Conservation (phyloP, 2,797 vertebrate species). For the Chloroceryle amazona region DNA sequence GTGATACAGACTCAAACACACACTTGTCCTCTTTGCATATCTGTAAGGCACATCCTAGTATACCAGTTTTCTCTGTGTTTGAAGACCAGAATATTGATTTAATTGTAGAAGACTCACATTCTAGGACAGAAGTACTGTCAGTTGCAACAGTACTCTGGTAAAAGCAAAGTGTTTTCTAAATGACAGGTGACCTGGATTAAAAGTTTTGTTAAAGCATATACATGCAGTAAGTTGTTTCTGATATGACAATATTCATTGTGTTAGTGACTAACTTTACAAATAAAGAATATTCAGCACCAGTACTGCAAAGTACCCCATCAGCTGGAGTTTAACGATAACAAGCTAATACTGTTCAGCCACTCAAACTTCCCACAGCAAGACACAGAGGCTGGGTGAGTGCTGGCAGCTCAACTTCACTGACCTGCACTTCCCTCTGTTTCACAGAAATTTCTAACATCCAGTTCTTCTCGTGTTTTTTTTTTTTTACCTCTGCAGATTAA, state of each 20-base stretch:
- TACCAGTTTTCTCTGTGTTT: not conserved
- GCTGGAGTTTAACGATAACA: accelerated
- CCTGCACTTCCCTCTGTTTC: not conserved
- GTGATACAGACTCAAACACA: not conserved
- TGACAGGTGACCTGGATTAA: not conserved
- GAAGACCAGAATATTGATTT: not conserved
- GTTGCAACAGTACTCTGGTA: not conserved
- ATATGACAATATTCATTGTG: not conserved
- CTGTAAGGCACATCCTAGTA: not conserved
- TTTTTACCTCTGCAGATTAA: not conserved
- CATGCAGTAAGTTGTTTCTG: not conserved
- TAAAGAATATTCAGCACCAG: not conserved
- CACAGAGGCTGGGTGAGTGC: not conserved
- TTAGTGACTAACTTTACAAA: not conserved
- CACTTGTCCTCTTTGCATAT: not conserved
- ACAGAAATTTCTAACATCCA: not conserved
- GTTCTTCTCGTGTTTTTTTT: not conserved
- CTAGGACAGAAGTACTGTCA: not conserved
- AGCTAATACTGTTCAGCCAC: not conserved
- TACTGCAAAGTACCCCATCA: not conserved
- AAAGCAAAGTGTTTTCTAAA: not conserved
- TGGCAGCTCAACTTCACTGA: not conserved
- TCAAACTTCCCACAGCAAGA: not conserved
- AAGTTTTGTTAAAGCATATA: not conserved
- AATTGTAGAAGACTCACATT: not conserved